Evolutionary conservation across 2,797 vertebrate genomes (phyloP).

Genomic region (Poeciliopsis infans): DNA sequence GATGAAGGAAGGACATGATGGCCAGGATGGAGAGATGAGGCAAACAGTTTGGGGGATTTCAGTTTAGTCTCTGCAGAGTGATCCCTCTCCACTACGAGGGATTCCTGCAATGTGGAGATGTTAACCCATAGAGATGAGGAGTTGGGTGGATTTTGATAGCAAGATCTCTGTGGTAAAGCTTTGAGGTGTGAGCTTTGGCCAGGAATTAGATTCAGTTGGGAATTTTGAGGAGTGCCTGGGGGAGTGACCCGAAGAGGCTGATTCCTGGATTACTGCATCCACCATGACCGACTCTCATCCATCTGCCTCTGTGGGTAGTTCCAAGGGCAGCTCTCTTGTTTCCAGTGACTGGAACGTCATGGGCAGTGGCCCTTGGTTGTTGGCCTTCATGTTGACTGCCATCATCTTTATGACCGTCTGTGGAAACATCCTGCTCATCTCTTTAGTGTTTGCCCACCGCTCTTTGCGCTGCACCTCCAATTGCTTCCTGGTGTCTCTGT

Average conservation of each 20-base stretch:
- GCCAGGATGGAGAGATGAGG: conserved; percentile 63
- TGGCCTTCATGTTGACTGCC: conserved; percentile 86
- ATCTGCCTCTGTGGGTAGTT: conserved; percentile 55
- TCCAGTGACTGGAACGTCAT: conserved; percentile 77
- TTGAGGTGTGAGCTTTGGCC: conserved; percentile 20
- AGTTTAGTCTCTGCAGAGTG: conserved; percentile 35
- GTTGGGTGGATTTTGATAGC: conserved; percentile 33
- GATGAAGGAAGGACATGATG: conserved; percentile 56
- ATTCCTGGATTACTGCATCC: conserved; percentile 19
- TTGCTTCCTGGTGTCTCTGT: conserved; percentile 96
- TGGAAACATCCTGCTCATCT: conserved; percentile 91
- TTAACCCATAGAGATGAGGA: conserved; percentile 30
- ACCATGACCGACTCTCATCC: conserved; percentile 71
- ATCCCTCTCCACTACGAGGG: conserved; percentile 32
- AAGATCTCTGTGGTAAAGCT: conserved; percentile 13
- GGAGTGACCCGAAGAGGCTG: conserved; percentile 25
- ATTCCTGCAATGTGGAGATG: conserved; percentile 40
- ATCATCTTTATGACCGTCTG: conserved; percentile 89
- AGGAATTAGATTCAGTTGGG: conserved; percentile 16
- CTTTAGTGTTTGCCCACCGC: conserved; percentile 91
- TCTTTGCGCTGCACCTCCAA: conserved; percentile 95
- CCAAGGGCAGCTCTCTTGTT: conserved; percentile 63
- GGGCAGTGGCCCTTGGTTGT: conserved; percentile 87
- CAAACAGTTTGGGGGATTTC: conserved; percentile 46
- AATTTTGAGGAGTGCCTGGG: conserved; percentile 4